A percentile compares a stretch with the other conserved stretches of the same genome.
These are phyloP conservation scores for Eunapius fragilis DNA, from an alignment of 37 sponge, comb jelly and placozoan genomes.

Conservation along the genomic window DNA sequence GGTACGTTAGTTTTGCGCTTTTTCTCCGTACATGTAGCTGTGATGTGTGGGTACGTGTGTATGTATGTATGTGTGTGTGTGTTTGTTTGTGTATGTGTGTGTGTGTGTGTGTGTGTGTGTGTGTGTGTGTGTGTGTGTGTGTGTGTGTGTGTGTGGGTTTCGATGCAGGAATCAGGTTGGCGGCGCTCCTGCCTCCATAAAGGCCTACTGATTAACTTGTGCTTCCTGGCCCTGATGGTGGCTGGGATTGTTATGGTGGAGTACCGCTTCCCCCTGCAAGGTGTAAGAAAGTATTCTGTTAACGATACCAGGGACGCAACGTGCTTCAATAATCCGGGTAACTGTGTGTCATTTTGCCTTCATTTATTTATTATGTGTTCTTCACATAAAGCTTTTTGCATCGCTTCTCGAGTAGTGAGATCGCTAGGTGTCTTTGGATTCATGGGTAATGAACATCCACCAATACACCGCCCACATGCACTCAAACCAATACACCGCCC, in stretches of 20 bases:
- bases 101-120: too few relatives aligned
- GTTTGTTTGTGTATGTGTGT: not conserved
- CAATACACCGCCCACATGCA: not conserved
- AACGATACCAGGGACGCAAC: conserved; percentile 1
- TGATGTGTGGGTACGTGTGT: not conserved
- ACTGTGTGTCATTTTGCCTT: not conserved
- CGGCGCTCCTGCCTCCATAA: conserved; percentile 39
- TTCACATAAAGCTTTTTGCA: conserved; percentile 9
- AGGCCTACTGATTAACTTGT: conserved; percentile 35
- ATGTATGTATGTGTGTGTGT: not conserved
- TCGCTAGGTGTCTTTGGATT: conserved; percentile 82
- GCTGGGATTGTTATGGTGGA: conserved; percentile 54
- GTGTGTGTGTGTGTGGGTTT: not conserved
- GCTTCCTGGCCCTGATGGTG: conserved; percentile 56
- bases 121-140: too few relatives aligned
- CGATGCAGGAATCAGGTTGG: conserved; percentile 46
- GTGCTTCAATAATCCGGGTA: conserved; percentile 22
- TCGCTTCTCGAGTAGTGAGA: conserved; percentile 38
- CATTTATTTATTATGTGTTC: not conserved
- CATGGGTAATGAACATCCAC: conserved; percentile 27
- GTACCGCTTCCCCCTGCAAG: conserved; percentile 31
- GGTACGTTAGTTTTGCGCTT: conserved; percentile 17
- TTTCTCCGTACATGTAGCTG: not conserved
- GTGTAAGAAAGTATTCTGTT: conserved; percentile 21
- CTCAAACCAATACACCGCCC: not conserved